Evolutionary conservation across 2,888 invertebrate genomes (phyloP).

Genomic region (Ischnus inquisitorius): DNA sequence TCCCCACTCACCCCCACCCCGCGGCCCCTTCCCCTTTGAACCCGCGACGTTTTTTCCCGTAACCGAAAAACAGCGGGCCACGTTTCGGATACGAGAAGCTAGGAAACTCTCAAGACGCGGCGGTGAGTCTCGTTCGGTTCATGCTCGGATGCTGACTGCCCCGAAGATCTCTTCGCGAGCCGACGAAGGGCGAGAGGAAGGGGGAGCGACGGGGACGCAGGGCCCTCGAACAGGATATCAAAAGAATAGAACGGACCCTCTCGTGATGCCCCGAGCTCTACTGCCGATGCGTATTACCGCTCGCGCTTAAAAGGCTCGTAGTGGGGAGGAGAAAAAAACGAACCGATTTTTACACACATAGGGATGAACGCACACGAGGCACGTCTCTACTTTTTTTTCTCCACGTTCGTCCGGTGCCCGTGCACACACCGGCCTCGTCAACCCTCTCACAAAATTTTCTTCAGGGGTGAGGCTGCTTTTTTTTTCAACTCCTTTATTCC

Average conservation of each 20-base stretch:
- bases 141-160: constrained; percentile 84
- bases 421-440: constrained; percentile 68
- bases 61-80: constrained; percentile 26
- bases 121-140: constrained; percentile 77
- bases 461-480: constrained; percentile 70
- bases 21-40: not conserved
- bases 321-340: constrained; percentile 77
- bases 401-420: constrained; percentile 57
- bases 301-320: constrained; percentile 6
- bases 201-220: constrained; percentile 71
- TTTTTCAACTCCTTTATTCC: constrained; percentile 63
- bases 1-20: not conserved
- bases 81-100: not conserved
- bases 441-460: constrained; percentile 75
- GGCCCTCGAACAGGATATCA: constrained; percentile 83
- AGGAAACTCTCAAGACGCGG: constrained; percentile 59
- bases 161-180: constrained; percentile 43
- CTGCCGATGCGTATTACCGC: constrained; percentile 3
- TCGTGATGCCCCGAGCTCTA: constrained; percentile 59
- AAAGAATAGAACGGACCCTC: constrained; percentile 84
- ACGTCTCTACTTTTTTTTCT: constrained; percentile 53
- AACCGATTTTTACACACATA: constrained; percentile 77
- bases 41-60: constrained; percentile 24
- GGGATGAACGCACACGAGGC: constrained; percentile 48
- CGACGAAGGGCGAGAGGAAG: constrained; percentile 56